Percentiles rank a stretch among this genome's conserved stretches.
These are phyloP conservation scores for Cromileptes altivelis DNA, from an alignment of 2,113 vertebrate species.

Conservation along the genomic window DNA sequence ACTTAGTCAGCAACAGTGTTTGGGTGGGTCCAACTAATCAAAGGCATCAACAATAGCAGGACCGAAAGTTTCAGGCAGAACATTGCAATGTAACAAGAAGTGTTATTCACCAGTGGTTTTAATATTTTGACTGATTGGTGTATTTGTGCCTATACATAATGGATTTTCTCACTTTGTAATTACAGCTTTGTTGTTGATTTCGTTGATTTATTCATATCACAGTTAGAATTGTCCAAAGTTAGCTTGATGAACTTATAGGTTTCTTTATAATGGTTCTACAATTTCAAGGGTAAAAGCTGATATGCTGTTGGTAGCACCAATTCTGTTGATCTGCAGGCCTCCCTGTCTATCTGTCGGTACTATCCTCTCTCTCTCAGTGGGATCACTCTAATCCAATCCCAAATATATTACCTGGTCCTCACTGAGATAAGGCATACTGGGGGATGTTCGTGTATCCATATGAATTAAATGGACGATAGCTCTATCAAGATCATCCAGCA, in stretches of 20 bases:
- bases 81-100: too few species aligned
- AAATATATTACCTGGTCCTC: conserved; percentile 72
- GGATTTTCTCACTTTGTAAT: background rate
- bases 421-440: conserved; percentile 70
- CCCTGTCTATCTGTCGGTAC: conserved; percentile 35
- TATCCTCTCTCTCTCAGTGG: conserved; percentile 27
- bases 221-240: background rate
- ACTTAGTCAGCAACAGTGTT: too few species aligned
- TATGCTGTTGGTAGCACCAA: conserved; percentile 11
- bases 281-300: conserved; percentile 50
- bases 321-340: conserved; percentile 39
- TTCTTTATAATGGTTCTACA: conserved; percentile 11
- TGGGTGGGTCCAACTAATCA: too few species aligned
- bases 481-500: conserved; percentile 75
- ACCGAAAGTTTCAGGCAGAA: too few species aligned
- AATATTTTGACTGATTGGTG: too few species aligned
- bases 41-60: too few species aligned
- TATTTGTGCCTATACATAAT: too few species aligned
- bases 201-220: background rate
- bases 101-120: too few species aligned
- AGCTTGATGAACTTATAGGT: background rate
- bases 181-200: background rate
- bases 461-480: conserved; percentile 74
- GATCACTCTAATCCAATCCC: conserved; percentile 73
- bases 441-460: conserved; percentile 69